Evolutionary conservation across 2,888 invertebrate genomes (phyloP), one percentile per base, ranked within the genome.

Genomic region (Caenorhabditis imperialis): DNA sequence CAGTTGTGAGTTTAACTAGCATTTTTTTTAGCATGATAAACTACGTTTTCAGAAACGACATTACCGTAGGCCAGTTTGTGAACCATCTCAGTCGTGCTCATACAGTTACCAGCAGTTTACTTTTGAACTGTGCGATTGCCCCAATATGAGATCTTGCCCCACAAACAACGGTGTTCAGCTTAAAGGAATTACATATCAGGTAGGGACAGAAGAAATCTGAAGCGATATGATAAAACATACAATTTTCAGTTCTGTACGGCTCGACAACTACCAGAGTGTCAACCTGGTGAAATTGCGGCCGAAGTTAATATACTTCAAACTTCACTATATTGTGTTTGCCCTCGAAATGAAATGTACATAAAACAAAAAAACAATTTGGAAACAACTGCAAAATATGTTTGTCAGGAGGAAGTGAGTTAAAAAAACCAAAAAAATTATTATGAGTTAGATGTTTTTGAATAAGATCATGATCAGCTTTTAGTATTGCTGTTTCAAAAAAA

Each of bases 241-340:
- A 38, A 35, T 38, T 76, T 76, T 20, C 71, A 81, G 81, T 81
- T 81, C 60, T 81, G 81, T 40, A 20, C 44, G 22, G 65, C 65
- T 0, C 75, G 76, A 12, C 27, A 72, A 1, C 22, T 74, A 1
- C 69, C 72, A 40, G 44, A 40, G 10, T 81, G 81, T 40, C n/a
- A 16, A 7, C 22, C 55, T 12, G 63, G 65, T 1, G 69, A 81
- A 38, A 60, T 67, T 3, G 75, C 81, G n/a, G 73, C 71, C 2
- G 74, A 74, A n/a, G 67, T 81, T 22, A 42, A 63, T n/a, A 54
- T 51, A 0, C 48, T 81, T 0, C 78, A 79, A 53, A 81, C 79
- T 7, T 73, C 78, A 5, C 60, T 81, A 12, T 77, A 72, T 50
- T 81, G 81, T 38, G 44, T 71, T 5, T 81, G 81, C 48, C 58